These are phyloP conservation scores for Dasyornis broadbenti DNA, from an alignment of 2,113 vertebrate genomes.

Conservation along the genomic window DNA sequence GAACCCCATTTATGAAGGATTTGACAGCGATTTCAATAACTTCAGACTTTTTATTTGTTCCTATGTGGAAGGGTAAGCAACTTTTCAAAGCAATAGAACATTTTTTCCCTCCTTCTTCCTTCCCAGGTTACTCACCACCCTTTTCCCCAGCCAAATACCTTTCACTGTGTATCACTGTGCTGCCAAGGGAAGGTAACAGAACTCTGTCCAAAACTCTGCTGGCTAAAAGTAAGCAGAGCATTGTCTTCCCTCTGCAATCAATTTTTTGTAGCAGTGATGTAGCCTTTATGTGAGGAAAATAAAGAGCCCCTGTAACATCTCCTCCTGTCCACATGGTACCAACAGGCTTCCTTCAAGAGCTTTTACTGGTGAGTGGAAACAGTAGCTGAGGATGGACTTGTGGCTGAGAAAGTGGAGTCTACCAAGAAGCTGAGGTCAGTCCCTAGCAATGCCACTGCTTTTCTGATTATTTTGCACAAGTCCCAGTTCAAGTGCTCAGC, in stretches of 20 bases:
- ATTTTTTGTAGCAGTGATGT: background rate
- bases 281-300: background rate
- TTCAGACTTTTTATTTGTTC: background rate
- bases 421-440: background rate
- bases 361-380: background rate
- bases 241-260: background rate
- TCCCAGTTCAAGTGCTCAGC: background rate
- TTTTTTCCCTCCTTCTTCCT: background rate
- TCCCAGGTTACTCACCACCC: background rate
- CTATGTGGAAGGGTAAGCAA: background rate
- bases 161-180: background rate
- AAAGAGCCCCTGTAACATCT: background rate
- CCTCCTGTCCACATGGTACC: accelerated
- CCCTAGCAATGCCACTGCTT: background rate
- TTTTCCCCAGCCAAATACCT: background rate
- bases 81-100: background rate
- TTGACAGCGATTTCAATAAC: background rate
- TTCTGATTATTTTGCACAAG: background rate
- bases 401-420: background rate
- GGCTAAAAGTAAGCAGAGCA: background rate
- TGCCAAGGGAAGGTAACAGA: background rate
- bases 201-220: background rate
- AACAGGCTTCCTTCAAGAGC: background rate
- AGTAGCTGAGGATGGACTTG: background rate
- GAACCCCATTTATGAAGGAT: background rate